phyloP scores from a whole-genome alignment of 2,113 vertebrate genomes.

The Sphaerodactylus townsendi region DNA sequence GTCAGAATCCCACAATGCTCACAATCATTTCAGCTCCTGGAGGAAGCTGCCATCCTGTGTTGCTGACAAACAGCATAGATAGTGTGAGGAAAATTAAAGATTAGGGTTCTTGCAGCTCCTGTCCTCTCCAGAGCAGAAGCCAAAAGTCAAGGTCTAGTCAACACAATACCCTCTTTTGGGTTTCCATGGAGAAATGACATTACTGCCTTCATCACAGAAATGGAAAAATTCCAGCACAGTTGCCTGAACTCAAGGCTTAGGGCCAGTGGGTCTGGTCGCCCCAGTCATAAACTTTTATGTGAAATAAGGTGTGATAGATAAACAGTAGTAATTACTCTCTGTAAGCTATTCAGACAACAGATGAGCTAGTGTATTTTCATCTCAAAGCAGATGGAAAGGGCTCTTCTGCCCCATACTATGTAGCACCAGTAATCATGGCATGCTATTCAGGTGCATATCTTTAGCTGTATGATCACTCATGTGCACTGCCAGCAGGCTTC shows the following conservation, averaged over 20 bases:
- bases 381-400: neutral
- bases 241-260: neutral
- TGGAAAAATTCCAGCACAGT: too few species aligned
- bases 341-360: neutral
- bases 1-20: neutral
- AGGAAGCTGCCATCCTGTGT: neutral
- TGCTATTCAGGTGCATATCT: neutral
- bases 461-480: neutral
- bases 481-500: neutral
- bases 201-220: too few species aligned
- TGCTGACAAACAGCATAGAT: neutral
- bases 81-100: neutral
- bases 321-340: neutral
- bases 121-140: too few species aligned
- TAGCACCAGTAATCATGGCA: neutral
- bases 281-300: neutral
- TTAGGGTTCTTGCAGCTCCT: too few species aligned
- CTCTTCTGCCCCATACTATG: too few species aligned
- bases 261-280: neutral
- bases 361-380: neutral
- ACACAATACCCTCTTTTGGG: too few species aligned
- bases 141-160: too few species aligned
- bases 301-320: neutral
- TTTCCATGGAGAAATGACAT: too few species aligned
- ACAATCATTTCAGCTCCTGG: neutral